Conservation (phyloP, 2,113 vertebrate species). For the Eulemur macaco region DNA sequence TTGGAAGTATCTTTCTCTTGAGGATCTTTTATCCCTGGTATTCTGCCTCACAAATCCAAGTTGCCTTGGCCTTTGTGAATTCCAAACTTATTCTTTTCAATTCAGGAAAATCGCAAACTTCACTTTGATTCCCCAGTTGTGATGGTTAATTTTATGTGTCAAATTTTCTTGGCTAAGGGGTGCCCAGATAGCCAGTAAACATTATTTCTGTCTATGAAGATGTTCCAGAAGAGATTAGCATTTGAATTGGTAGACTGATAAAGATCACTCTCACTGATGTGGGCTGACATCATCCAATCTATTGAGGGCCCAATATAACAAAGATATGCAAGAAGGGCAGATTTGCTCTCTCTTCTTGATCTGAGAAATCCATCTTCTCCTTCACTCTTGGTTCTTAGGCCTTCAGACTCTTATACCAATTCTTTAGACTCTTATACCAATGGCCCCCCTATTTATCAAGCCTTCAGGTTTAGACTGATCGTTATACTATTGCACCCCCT, state of each 20-base stretch:
- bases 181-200: neutral
- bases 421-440: neutral
- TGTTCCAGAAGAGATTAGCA: neutral
- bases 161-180: neutral
- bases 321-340: neutral
- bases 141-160: neutral
- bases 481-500: neutral
- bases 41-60: neutral
- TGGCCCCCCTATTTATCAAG: accelerated
- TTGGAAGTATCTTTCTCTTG: neutral
- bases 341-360: neutral
- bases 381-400: neutral
- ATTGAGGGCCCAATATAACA: neutral
- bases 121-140: neutral
- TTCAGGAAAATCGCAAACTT: neutral
- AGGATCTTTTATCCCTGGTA: neutral
- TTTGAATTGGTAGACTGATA: neutral
- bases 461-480: neutral
- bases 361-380: neutral
- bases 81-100: neutral
- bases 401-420: neutral
- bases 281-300: neutral
- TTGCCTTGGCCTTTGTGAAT: neutral
- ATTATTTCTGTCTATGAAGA: neutral
- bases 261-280: neutral